Evolutionary conservation across 2,113 vertebrate species (phyloP), one percentile per base, ranked within the genome.

Genomic region (Barnardius zonarius): DNA sequence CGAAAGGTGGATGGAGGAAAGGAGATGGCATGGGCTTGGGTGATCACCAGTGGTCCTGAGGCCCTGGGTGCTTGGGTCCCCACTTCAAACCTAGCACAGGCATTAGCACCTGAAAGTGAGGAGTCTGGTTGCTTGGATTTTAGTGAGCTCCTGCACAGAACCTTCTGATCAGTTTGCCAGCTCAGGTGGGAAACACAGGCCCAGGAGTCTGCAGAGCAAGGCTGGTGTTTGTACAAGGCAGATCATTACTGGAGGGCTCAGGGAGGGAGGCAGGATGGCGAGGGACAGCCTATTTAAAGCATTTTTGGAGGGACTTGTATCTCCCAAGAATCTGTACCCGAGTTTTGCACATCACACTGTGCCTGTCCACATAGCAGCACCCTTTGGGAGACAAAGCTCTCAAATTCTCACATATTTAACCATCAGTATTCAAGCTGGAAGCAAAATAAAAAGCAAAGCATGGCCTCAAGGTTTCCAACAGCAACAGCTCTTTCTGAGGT

Each of bases 251-350:
- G 63, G 39, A 35, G 39, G 27, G n/a, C 61, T 79, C 46, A 64
- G 69, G 30, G 8, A 57, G 22, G 25, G 22, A 88, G 73, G 69
- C 1, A 12, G 43, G 39, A 70, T 11, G 20, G 25, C 0, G 0
- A 86, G 17, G n/a, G 35, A 68, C 49, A 62, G 31, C 11, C 68
- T 87, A 13, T 68, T 87, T 70, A 77, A 83, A 93, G 8, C 14
- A 64, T 44, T 88, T 94, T 73, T 2, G 2, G 33, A 83, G 41
- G 15, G 5, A 62, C 43, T 83, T 49, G 11, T 15, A 11, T 77
- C n/a, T 75, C 51, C 55, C n/a, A 59, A 63, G 79, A 57, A 63
- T 43, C 30, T 59, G 64, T 13, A 76, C 39, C 51, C 1, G 0
- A 75, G 70, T 66, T 70, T 64, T 43, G 43, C 20, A 43, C 24